Base-by-base conservation (phyloP, 1,140 invertebrate genomes). In the Mycetomoellerius zeteki region DNA sequence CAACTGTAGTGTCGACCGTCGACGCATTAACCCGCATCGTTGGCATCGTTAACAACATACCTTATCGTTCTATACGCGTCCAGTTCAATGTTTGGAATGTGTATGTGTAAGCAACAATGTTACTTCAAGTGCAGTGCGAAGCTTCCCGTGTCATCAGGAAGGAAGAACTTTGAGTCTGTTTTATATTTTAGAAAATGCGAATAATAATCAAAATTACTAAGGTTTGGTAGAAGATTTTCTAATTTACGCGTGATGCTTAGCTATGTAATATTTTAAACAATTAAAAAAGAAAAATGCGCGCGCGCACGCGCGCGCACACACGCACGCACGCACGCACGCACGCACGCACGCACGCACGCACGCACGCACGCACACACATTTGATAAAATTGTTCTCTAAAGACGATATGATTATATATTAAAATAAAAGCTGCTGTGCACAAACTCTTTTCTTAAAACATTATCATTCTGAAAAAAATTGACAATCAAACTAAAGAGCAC, bases 31-130 rank as follows among this genome's bases (percentile, higher is more conserved):
- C 92, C 92, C 91, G 91, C 86, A 86, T 87, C 88, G 88, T 85
- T 88, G 90, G 90, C 91, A 92, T 94, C 93, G 93, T 94, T 93
- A 94, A 93, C 90, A 89, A 89, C 92, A 93, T 93, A 93, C 93
- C 92, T 93, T 93, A 94, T 93, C 91, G 91, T 93, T 93, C 90
- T 87, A 82, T 85, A 88, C 88, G 78, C 85, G 73, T 84, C 80
- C 73, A 87, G 81, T 73, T 77, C 52, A 86, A 85, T 87, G 89
- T 93, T 90, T 67, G 91, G 90, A 92, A 92, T 93, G 92, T 91
- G 91, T 88, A 91, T 85, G 89, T 87, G 89, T 90, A 81, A 88
- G 88, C 88, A 86, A 65, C 69, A 76, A 64, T 84, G 67, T 78
- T 86, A 80, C 76, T 86, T 80, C 58, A 77, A 78, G 85, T 86